Conservation (phyloP, 2,888 invertebrate species). For the Oxyteleia sp. region DNA sequence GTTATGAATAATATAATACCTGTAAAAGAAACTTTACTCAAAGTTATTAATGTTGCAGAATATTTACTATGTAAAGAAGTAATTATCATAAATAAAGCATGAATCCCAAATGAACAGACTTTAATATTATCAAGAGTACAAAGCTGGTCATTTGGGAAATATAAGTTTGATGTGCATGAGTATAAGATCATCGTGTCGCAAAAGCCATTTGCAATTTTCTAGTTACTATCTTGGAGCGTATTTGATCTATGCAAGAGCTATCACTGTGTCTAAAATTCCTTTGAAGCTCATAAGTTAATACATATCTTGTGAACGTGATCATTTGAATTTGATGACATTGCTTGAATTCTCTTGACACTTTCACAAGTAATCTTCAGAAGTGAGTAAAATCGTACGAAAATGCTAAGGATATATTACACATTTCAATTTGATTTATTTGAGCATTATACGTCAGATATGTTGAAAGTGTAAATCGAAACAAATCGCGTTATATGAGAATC, state of each 20-base stretch:
- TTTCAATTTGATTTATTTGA: no score
- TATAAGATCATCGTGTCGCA: constrained; percentile 28
- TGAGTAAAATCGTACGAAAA: no score
- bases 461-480: no score
- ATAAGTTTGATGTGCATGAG: constrained; percentile 47
- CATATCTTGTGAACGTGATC: constrained; percentile 3
- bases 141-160: constrained; percentile 63
- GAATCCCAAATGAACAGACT: constrained; percentile 25
- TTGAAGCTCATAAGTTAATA: constrained; percentile 20
- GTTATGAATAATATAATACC: no score
- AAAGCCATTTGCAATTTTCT: constrained; percentile 41
- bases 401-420: no score
- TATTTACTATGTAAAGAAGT: background rate
- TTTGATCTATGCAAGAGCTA: constrained; percentile 16
- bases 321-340: constrained; percentile 10
- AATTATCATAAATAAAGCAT: constrained; percentile 15
- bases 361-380: no score
- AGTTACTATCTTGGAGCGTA: background rate
- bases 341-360: constrained; percentile 9
- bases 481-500: no score
- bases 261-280: background rate
- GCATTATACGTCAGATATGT: no score
- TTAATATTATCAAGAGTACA: constrained; percentile 21
- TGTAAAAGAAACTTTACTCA: no score
- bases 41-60: no score